phyloP scores from a whole-genome alignment of 2,888 invertebrate genomes.

The Hirtodrosophila cameraria region DNA sequence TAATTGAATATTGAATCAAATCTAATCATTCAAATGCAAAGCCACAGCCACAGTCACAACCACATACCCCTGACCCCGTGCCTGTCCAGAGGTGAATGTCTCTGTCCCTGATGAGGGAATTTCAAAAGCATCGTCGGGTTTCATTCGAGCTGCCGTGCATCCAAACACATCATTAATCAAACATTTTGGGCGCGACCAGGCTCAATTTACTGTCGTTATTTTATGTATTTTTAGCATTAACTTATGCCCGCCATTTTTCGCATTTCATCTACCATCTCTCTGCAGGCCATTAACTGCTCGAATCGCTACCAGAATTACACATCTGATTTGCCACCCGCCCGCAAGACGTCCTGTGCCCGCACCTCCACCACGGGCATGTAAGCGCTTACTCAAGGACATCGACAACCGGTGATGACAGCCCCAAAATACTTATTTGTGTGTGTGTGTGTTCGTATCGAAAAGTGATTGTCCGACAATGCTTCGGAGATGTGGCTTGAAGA shows the following conservation, averaged over 20 bases:
- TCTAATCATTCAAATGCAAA: conserved; percentile 78
- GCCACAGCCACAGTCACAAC: conserved; percentile 45
- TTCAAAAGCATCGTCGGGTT: conserved; percentile 25
- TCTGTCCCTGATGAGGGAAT: conserved; percentile 42
- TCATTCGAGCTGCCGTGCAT: conserved; percentile 25
- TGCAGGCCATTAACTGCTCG: conserved; percentile 82
- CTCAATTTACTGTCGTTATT: conserved; percentile 46
- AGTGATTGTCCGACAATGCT: conserved; percentile 35
- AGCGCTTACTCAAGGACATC: conserved; percentile 6
- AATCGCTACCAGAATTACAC: conserved; percentile 79
- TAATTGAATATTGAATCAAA: conserved; percentile 80
- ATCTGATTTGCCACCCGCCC: conserved; percentile 81
- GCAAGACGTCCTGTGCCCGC: conserved; percentile 81
- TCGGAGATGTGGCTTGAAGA: background rate
- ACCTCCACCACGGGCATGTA: conserved; percentile 81
- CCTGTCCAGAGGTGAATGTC: conserved; percentile 7
- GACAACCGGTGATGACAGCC: conserved; percentile 16
- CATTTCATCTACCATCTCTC: conserved; percentile 29
- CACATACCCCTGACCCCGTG: too few relatives aligned
- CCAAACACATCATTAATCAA: conserved; percentile 76
- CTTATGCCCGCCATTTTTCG: conserved; percentile 32
- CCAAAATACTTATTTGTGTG: conserved; percentile 1
- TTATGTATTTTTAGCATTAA: conserved; percentile 60
- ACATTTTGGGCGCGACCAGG: conserved; percentile 49
- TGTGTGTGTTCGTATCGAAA: conserved; percentile 5